These are phyloP conservation scores for Diachrysia chrysitis DNA, from an alignment of 2,888 invertebrate species.

Conservation along the genomic window DNA sequence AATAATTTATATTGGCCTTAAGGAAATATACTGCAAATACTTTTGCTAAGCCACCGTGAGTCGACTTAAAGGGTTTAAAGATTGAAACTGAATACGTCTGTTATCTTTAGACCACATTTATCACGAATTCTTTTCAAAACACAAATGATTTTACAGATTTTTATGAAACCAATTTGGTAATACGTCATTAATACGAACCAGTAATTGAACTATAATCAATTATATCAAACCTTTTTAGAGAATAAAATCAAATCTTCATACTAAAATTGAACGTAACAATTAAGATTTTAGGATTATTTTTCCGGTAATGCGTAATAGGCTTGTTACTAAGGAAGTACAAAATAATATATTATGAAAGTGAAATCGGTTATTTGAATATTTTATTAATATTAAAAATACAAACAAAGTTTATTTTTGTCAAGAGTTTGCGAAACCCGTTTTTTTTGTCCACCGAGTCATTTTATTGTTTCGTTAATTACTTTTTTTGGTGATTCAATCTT, in stretches of 20 bases:
- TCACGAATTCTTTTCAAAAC: background rate
- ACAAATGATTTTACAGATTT: background rate
- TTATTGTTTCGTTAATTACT: conserved; percentile 20
- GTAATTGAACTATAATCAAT: no score
- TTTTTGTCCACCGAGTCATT: conserved; percentile 15
- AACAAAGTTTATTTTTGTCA: conserved; percentile 12
- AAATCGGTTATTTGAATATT: background rate
- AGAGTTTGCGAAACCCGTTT: conserved; percentile 16
- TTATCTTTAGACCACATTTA: background rate
- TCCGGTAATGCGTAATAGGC: background rate
- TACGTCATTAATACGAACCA: background rate
- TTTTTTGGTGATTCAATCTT: conserved; percentile 29
- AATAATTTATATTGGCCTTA: conserved; percentile 3
- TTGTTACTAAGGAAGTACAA: background rate
- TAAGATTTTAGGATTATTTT: background rate
- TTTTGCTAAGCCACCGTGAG: background rate
- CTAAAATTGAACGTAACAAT: background rate
- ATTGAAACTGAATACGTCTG: background rate
- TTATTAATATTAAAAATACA: background rate
- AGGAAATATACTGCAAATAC: background rate
- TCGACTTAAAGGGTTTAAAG: background rate
- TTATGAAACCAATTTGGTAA: background rate
- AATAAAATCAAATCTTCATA: background rate
- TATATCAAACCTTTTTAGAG: background rate
- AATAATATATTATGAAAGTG: background rate